Evolutionary conservation across 2,888 invertebrate genomes (phyloP), one percentile per base, ranked within the genome.

Genomic region (Leptinotarsa haldemani): DNA sequence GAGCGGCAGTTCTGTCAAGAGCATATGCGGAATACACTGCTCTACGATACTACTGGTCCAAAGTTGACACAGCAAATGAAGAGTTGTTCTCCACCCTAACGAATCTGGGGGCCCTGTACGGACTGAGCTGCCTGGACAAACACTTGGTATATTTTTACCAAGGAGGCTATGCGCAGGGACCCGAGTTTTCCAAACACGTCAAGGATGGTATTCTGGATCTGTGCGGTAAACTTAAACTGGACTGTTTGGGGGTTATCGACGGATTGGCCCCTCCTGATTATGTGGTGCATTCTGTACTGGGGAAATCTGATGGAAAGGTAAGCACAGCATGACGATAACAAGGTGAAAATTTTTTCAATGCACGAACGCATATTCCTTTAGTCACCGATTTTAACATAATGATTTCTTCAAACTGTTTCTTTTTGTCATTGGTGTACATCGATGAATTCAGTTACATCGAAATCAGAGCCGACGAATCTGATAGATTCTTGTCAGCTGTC

Each of bases 251-350:
- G 1, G 90, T 97, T 3, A 94, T 93, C 3, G 97, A 98, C 86
- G 94, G 94, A 46, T 89, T 97, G 40, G 94, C 97, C 3, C 96
- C 96, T 1, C 94, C 97, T 0, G 97, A 97, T 88, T 97, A 94
- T 85, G 92, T 96, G 50, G 89, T 97, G 16, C 94, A 96, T 87
- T 97, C 97, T 0, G 93, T 94, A 50, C 90, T 97, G 20, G 97
- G 95, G 69, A 91, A 90, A 83, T 93, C 96, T 46, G 95, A 97
- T 89, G 97, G 97, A 77, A 91, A 93, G 89, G 95, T 94, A 83
- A 87, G 74, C 70, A 53, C 58, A 63, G 15, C 13, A 7, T 1
- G 3, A n/a, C 4, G 0, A 56, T 40, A 40, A 40, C 1, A 9
- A 40, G 7, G 30, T 30, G 30, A 30, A 30, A 30, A 30, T 1